phyloP scores from a whole-genome alignment of 2,797 vertebrate genomes.

The Helostoma temminkii region DNA sequence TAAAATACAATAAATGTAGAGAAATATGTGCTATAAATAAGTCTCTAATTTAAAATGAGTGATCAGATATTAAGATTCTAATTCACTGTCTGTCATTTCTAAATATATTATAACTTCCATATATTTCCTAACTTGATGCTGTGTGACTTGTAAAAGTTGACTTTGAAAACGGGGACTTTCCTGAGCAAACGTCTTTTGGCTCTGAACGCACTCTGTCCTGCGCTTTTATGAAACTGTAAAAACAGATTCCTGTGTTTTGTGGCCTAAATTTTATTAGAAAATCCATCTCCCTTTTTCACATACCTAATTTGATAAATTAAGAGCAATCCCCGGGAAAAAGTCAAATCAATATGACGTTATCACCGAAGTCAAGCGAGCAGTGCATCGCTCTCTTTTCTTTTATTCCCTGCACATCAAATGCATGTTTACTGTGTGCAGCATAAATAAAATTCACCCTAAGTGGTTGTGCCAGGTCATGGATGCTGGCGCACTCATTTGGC shows the following conservation, averaged over 20 bases:
- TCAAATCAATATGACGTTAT: constrained; percentile 53
- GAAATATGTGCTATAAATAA: too few species aligned
- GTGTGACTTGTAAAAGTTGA: not conserved
- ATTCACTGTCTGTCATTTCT: too few species aligned
- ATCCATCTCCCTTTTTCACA: constrained; percentile 5
- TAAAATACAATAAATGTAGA: too few species aligned
- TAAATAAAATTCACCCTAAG: constrained; percentile 71
- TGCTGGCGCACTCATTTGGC: constrained; percentile 61
- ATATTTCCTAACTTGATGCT: not conserved
- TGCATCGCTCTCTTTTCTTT: not conserved
- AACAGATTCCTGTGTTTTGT: constrained; percentile 14
- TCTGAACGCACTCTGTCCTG: constrained; percentile 5
- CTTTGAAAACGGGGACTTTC: constrained; percentile 22
- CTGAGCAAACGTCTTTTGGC: constrained; percentile 3
- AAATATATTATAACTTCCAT: not conserved
- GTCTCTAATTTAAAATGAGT: too few species aligned
- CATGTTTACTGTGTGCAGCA: constrained; percentile 63
- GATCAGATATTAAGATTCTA: too few species aligned
- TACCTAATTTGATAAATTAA: constrained; percentile 50
- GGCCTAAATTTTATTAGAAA: constrained; percentile 24
- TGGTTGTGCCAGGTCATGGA: constrained; percentile 71
- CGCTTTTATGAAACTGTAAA: constrained; percentile 19
- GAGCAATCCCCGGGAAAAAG: constrained; percentile 21
- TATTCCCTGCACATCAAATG: constrained; percentile 22
- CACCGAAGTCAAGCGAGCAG: constrained; percentile 34